These are phyloP conservation scores for Channallabes apus DNA, from an alignment of 2,797 vertebrate genomes.

Conservation along the genomic window DNA sequence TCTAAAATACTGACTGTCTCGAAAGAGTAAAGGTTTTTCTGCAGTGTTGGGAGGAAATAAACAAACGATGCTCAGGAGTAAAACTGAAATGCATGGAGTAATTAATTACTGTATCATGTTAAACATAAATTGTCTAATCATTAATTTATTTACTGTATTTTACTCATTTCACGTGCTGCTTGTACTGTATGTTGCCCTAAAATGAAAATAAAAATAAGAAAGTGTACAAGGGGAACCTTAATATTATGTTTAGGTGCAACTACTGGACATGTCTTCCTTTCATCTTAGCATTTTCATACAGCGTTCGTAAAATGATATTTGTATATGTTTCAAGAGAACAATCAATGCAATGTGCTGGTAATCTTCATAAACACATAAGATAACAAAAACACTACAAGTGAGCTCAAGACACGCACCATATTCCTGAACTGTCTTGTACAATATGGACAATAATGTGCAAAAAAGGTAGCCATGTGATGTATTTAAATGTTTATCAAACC, in stretches of 20 bases:
- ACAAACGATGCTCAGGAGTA: neutral
- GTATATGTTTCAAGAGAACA: neutral
- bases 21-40: neutral
- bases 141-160: neutral
- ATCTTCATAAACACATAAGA: neutral
- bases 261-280: neutral
- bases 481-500: neutral
- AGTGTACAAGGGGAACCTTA: neutral
- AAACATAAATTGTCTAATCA: neutral
- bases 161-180: neutral
- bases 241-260: neutral
- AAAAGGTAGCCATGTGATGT: too few relatives aligned
- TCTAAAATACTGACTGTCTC: neutral
- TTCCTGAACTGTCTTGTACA: neutral
- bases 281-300: neutral
- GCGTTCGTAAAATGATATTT: neutral
- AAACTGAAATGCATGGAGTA: neutral
- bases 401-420: neutral
- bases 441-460: neutral
- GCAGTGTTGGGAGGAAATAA: neutral
- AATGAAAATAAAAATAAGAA: neutral
- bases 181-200: neutral
- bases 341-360: neutral
- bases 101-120: neutral
- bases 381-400: neutral